phyloP scores from a whole-genome alignment of 2,113 vertebrate genomes.

The Epinephelus fuscoguttatus region DNA sequence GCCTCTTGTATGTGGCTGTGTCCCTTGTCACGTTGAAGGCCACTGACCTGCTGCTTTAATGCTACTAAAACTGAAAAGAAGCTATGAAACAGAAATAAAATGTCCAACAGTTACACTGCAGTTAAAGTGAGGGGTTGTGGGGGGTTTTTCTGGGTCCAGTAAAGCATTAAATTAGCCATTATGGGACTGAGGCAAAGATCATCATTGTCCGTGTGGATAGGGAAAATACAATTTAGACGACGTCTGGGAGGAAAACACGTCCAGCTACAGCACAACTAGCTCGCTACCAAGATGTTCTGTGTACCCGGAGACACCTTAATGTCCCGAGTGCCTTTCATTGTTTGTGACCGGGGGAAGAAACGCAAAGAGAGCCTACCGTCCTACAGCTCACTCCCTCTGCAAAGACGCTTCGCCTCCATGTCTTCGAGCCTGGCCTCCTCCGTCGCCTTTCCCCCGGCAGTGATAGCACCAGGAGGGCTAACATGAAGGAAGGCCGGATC shows the following conservation, averaged over 20 bases:
- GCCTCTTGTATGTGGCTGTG: not conserved
- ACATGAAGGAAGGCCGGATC: conserved; percentile 31
- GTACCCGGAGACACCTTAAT: not conserved
- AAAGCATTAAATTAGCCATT: not conserved
- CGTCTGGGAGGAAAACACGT: conserved; percentile 21
- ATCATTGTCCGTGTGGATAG: conserved; percentile 47
- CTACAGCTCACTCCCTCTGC: conserved; percentile 65
- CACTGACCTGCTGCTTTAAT: not conserved
- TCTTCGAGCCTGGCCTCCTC: conserved; percentile 56
- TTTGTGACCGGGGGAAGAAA: conserved; percentile 29
- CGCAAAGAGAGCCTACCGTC: conserved; percentile 52
- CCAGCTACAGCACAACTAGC: not conserved
- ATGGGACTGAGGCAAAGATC: conserved; percentile 10
- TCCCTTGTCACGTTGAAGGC: not conserved
- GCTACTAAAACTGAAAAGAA: not conserved
- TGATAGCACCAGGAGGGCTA: conserved; percentile 39
- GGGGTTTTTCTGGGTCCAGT: conserved; percentile 1
- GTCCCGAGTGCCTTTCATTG: conserved; percentile 39
- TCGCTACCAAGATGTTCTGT: not conserved
- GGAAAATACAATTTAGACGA: conserved; percentile 23
- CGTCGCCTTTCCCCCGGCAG: conserved; percentile 52
- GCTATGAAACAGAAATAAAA: not conserved
- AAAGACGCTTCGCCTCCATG: conserved; percentile 67
- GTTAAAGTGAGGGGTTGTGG: not conserved
- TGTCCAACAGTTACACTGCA: not conserved